A percentile compares a stretch with the other conserved stretches of the same genome.
Conservation (phyloP, 1,140 invertebrate genomes). For the Drosophila melanogaster region Release_6_plus_ISO1_MT NT_033779.5:9385501-9386000, state of each 20-base stretch:
- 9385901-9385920: slow-evolving; percentile 51
- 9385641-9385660: slow-evolving; percentile 7
- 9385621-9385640: slow-evolving; percentile 3
- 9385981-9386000: slow-evolving; percentile 70
- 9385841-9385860: slow-evolving; percentile 49
- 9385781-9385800: slow-evolving; percentile 67
- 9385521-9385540: too few relatives aligned
- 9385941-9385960: slow-evolving; percentile 46
- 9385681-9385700: slow-evolving; percentile 23
- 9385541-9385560: not conserved
- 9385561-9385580: not conserved
- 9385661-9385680: slow-evolving; percentile 32
- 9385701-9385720: slow-evolving; percentile 24
- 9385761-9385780: slow-evolving; percentile 19
- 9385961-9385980: slow-evolving; percentile 63
- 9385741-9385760: slow-evolving; percentile 51
- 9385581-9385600: not conserved
- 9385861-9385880: too few relatives aligned
- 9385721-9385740: slow-evolving; percentile 60
- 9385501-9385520: too few relatives aligned
- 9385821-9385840: slow-evolving; percentile 79
- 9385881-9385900: slow-evolving; percentile 21
- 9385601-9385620: not conserved
- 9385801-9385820: slow-evolving; percentile 71
- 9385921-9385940: slow-evolving; percentile 32